Percentiles rank a stretch among this genome's conserved stretches.
Evolutionary conservation across 1,140 invertebrate species (phyloP).

Genomic region (Leptinotarsa undecemlineata): DNA sequence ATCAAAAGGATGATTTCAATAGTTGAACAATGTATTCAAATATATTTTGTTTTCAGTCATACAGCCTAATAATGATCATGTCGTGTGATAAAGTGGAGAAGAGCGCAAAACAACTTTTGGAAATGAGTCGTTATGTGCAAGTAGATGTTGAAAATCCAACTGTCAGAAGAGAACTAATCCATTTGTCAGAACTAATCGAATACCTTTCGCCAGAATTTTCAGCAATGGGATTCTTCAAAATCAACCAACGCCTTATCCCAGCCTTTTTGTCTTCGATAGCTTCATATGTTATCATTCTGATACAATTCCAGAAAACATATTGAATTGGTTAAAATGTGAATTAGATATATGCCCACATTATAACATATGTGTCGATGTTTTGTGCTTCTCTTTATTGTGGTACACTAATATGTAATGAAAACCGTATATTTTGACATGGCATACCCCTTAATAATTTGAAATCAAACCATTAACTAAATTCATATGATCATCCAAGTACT

Average conservation of each 20-base stretch:
- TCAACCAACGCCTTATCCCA: slow-evolving; percentile 13
- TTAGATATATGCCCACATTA: too few relatives aligned
- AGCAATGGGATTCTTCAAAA: slow-evolving; percentile 4
- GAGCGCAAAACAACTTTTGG: background rate
- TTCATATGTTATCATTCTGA: slow-evolving; percentile 7
- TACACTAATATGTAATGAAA: too few relatives aligned
- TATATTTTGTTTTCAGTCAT: background rate
- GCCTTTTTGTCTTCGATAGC: slow-evolving; percentile 11
- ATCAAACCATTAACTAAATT: too few relatives aligned
- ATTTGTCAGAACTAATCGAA: background rate
- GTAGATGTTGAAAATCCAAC: background rate
- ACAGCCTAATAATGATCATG: background rate
- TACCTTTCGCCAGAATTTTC: background rate
- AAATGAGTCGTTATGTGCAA: background rate
- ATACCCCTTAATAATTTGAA: too few relatives aligned
- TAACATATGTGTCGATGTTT: too few relatives aligned
- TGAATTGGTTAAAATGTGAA: too few relatives aligned
- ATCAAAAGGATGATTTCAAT: too few relatives aligned
- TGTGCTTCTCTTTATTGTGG: too few relatives aligned
- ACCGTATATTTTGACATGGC: too few relatives aligned
- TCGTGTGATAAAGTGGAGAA: slow-evolving; percentile 14
- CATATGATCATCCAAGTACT: too few relatives aligned
- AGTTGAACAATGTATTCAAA: too few relatives aligned
- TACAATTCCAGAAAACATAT: background rate
- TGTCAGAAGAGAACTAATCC: background rate